These are phyloP conservation scores for Epinephelus malabaricus DNA, from an alignment of 2,797 vertebrate species.

Conservation along the genomic window DNA sequence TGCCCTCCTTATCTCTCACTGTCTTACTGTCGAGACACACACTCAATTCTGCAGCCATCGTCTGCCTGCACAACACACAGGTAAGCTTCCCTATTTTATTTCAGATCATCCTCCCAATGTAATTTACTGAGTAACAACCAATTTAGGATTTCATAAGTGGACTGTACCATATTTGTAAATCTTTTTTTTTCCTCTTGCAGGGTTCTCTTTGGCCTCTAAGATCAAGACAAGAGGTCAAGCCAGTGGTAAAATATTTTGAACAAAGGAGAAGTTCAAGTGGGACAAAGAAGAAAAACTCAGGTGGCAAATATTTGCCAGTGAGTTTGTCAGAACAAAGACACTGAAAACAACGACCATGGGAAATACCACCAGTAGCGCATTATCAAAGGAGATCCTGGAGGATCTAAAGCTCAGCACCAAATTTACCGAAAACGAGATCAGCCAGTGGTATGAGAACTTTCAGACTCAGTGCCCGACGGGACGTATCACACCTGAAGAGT, in stretches of 20 bases:
- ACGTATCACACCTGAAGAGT: conserved; percentile 84
- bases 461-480: conserved; percentile 88
- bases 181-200: conserved; percentile 22
- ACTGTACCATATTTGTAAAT: conserved; percentile 15
- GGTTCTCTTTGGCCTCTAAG: conserved; percentile 17
- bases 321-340: conserved; percentile 48
- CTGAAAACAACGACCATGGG: conserved; percentile 79
- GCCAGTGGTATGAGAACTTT: conserved; percentile 89
- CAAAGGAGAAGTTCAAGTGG: conserved; percentile 26
- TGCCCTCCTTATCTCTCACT: conserved; percentile 66
- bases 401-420: conserved; percentile 88
- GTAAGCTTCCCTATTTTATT: conserved; percentile 47
- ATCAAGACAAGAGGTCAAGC: conserved; percentile 7
- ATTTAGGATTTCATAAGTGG: not conserved
- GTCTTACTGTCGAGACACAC: conserved; percentile 45
- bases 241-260: conserved; percentile 22
- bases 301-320: conserved; percentile 50
- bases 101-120: not conserved
- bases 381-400: conserved; percentile 89
- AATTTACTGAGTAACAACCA: not conserved
- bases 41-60: conserved; percentile 40
- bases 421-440: conserved; percentile 85
- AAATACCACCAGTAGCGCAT: conserved; percentile 85
- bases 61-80: conserved; percentile 53
- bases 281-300: conserved; percentile 41